Conservation (phyloP, 2,888 invertebrate genomes). For the Aspidapion aeneum region DNA sequence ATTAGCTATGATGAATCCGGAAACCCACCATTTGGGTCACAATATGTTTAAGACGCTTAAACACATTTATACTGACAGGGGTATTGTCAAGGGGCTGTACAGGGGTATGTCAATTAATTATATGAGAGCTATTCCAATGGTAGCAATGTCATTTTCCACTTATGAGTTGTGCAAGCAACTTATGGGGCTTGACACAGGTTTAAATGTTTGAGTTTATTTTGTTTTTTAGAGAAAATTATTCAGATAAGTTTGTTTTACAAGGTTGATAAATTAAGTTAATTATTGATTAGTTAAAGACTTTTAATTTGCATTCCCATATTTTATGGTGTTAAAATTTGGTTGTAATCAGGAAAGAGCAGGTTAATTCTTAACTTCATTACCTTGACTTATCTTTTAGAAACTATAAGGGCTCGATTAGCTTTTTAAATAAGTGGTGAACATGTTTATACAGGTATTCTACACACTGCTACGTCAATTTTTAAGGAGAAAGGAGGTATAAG, state of each 20-base stretch:
- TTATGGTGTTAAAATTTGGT: no score
- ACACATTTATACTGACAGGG: constrained; percentile 77
- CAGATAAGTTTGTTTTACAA: no score
- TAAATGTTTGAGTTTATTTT: constrained; percentile 31
- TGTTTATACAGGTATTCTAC: constrained; percentile 73
- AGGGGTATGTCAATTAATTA: constrained; percentile 92
- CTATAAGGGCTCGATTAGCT: constrained; percentile 82
- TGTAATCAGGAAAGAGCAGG: no score
- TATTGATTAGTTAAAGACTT: no score
- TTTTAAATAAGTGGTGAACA: constrained; percentile 89
- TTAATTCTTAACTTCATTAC: no score
- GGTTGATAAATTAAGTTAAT: no score
- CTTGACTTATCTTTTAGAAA: constrained; percentile 86
- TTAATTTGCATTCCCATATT: no score
- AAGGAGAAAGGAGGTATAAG: constrained; percentile 77
- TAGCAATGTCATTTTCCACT: constrained; percentile 84
- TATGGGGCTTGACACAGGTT: constrained; percentile 73
- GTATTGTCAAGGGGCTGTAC: constrained; percentile 75
- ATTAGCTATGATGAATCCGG: constrained; percentile 81
- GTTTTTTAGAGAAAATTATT: no score
- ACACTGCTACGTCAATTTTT: constrained; percentile 71
- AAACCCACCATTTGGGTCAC: constrained; percentile 71
- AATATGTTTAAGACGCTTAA: constrained; percentile 58
- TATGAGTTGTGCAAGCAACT: constrained; percentile 84
- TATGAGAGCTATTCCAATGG: constrained; percentile 90